Evolutionary conservation across 64 coral and sea anemone genomes (phyloP), one percentile per base, ranked within the genome.

Genomic region (Montipora sp.): DNA sequence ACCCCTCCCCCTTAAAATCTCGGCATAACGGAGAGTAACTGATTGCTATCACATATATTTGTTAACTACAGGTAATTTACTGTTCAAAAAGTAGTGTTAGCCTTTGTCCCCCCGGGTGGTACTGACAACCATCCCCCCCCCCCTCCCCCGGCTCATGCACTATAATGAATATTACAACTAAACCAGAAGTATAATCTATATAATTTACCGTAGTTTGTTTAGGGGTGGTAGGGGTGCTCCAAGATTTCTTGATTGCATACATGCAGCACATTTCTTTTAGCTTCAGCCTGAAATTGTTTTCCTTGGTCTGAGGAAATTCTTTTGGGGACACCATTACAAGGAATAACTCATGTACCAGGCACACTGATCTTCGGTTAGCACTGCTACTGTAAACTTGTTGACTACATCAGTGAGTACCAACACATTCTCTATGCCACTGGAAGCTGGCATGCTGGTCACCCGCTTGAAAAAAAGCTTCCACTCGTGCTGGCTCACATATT

Each of bases 211-310:
- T 36, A 36, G 91, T 3, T 83, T 74, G 79, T 88, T 93, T 44
- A 7, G 0, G 83, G 91, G 55, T 87, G 76, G 91, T 92, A 87
- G 0, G 82, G 91, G 91, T 78, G 5, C 80, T 78, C 0, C 73
- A 16, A 36, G 91, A 92, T 36, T 92, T 92, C 82, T 92, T 92
- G 15, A 92, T 65, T 13, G 55, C 82, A 55, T 87, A 92, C 27
- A 78, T 15, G 5, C 59, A 51, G 75, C 91, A 93, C 60, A 93
- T 58, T 51, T 80, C 75, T 75, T 80, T 18, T 3, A 93, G 87
- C 7, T 24, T 93, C 83, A 16, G 91, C 91, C 27, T 36, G 1
- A 36, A 36, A 36, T 36, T 36, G 27, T 36, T 36, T 77, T 93
- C 83, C 79, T 24, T 83, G 79, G 23, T 83, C 79, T 1, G 79